A percentile compares a stretch with the other conserved stretches of the same genome.
These are phyloP conservation scores for Carlito syrichta DNA, from an alignment of 2,113 vertebrate species.

Conservation along the genomic window DNA sequence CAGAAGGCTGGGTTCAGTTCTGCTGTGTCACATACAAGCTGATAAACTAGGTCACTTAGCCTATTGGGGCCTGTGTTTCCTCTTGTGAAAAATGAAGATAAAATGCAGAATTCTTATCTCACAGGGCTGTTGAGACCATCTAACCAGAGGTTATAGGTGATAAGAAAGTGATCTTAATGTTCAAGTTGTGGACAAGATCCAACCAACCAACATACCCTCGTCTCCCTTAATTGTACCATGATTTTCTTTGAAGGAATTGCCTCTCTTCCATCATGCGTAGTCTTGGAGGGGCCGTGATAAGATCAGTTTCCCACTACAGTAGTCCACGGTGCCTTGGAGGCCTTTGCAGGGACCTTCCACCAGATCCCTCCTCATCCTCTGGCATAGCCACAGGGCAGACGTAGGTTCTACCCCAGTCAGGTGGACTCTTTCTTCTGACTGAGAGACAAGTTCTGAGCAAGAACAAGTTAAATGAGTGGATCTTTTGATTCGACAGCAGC, in stretches of 20 bases:
- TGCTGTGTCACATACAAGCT: background rate
- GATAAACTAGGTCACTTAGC: background rate
- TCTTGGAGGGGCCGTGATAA: background rate
- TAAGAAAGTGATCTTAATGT: background rate
- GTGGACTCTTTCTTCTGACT: background rate
- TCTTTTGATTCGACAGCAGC: background rate
- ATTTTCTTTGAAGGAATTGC: background rate
- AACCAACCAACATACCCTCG: rapidly evolving
- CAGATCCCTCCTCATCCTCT: rapidly evolving
- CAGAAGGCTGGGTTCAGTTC: background rate
- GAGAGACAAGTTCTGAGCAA: background rate
- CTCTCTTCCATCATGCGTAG: background rate
- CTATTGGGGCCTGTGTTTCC: background rate
- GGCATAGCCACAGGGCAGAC: background rate
- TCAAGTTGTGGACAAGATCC: background rate
- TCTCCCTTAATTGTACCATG: background rate
- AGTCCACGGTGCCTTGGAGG: background rate
- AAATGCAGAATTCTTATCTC: background rate
- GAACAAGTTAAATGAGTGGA: background rate
- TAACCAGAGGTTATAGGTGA: background rate
- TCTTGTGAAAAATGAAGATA: background rate
- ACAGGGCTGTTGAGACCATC: background rate
- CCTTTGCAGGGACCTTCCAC: background rate
- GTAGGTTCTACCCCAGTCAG: background rate
- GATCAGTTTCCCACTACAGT: background rate